Conservation (phyloP, 2,797 vertebrate species). For the Acropternis orthonyx region DNA sequence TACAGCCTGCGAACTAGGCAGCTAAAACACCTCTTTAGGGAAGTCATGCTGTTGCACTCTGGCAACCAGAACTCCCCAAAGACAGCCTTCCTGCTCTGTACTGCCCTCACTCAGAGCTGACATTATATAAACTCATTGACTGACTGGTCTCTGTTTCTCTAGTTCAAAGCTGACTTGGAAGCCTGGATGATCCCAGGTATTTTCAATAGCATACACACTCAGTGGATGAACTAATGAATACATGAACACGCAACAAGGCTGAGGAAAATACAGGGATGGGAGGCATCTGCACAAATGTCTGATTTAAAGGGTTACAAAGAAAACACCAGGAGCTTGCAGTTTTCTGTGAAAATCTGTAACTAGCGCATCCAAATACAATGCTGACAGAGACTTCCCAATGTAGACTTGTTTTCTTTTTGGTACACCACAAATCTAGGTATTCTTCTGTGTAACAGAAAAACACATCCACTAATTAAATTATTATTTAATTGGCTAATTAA, state of each 20-base stretch:
- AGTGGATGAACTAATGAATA: neutral
- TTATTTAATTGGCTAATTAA: slow-evolving; percentile 86
- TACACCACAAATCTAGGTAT: slow-evolving; percentile 56
- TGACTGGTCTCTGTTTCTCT: neutral
- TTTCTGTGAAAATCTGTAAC: slow-evolving; percentile 13
- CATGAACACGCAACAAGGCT: rapidly evolving
- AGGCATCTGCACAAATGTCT: neutral
- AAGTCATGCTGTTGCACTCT: neutral
- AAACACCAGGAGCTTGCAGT: neutral
- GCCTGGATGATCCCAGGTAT: neutral
- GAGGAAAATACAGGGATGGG: neutral
- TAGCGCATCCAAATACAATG: neutral
- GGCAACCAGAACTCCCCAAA: neutral
- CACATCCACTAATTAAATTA: slow-evolving; percentile 83
- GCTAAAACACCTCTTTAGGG: neutral
- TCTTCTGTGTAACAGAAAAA: slow-evolving; percentile 73
- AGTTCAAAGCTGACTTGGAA: neutral
- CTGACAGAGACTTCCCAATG: neutral
- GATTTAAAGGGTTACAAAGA: slow-evolving; percentile 18
- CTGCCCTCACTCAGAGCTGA: neutral
- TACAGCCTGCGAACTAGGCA: rapidly evolving
- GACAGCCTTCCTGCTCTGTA: neutral
- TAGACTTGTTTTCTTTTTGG: slow-evolving; percentile 32
- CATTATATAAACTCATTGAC: neutral
- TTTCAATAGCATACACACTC: rapidly evolving